These are phyloP conservation scores for Oryzias celebensis DNA, from an alignment of 2,113 vertebrate species.

Conservation along the genomic window DNA sequence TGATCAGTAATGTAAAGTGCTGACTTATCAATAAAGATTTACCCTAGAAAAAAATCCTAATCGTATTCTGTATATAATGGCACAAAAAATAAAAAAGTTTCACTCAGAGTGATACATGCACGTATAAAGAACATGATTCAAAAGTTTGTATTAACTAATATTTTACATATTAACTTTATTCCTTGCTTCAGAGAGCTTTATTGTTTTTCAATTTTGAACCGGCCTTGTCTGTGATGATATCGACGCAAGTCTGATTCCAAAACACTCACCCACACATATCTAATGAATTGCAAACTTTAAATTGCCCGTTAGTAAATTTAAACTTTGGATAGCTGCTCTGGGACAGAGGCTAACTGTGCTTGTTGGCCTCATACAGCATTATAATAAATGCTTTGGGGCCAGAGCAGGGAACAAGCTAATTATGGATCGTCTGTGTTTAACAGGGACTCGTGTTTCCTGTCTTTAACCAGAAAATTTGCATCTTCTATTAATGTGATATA, in stretches of 20 bases:
- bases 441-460: conserved; percentile 51
- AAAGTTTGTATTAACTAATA: too few relatives aligned
- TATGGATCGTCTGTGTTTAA: conserved; percentile 61
- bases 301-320: conserved; percentile 11
- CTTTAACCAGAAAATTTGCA: conserved; percentile 82
- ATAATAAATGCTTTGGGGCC: conserved; percentile 61
- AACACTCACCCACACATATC: neutral
- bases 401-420: conserved; percentile 66
- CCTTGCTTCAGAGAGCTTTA: too few relatives aligned
- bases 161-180: too few relatives aligned
- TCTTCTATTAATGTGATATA: conserved; percentile 82
- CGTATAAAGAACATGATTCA: too few relatives aligned
- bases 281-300: conserved; percentile 22
- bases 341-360: conserved; percentile 48
- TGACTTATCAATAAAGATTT: too few relatives aligned
- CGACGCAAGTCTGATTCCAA: neutral
- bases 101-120: too few relatives aligned
- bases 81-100: too few relatives aligned
- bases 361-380: conserved; percentile 55
- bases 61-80: too few relatives aligned
- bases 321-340: conserved; percentile 31
- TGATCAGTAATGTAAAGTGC: too few relatives aligned
- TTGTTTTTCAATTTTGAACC: too few relatives aligned
- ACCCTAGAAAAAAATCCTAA: too few relatives aligned
- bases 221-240: too few relatives aligned